phyloP scores from a whole-genome alignment of 2,888 invertebrate genomes.

The Scaptomyza caliginosa region DNA sequence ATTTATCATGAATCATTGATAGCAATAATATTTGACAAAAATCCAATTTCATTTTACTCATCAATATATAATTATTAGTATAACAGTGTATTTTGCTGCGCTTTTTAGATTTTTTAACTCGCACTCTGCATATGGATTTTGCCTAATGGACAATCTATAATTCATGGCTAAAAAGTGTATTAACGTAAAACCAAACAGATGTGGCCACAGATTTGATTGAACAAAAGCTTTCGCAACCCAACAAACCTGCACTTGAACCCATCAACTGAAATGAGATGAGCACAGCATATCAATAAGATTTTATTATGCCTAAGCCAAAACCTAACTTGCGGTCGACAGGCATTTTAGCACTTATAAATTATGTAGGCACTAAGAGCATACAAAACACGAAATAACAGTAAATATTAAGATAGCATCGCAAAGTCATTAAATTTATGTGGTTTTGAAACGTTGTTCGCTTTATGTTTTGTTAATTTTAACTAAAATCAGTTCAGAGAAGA shows the following conservation, averaged over 20 bases:
- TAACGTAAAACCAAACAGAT: slow-evolving; percentile 34
- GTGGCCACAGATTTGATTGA: slow-evolving; percentile 31
- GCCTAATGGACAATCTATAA: slow-evolving; percentile 44
- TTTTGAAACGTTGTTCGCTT: too few species aligned
- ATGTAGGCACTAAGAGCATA: slow-evolving; percentile 45
- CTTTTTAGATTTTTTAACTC: neutral
- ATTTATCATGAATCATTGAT: neutral
- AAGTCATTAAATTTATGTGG: too few species aligned
- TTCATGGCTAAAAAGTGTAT: slow-evolving; percentile 30
- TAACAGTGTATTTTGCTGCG: too few species aligned
- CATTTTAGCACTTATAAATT: slow-evolving; percentile 50
- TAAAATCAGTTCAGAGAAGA: too few species aligned
- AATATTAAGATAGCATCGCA: too few species aligned
- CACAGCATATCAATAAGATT: slow-evolving; percentile 3
- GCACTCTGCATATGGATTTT: slow-evolving; percentile 4
- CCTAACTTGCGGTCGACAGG: neutral
- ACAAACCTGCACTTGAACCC: slow-evolving; percentile 2
- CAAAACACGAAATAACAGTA: neutral
- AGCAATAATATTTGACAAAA: neutral
- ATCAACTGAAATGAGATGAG: slow-evolving; percentile 4
- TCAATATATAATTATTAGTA: neutral
- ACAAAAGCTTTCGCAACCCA: slow-evolving; percentile 8
- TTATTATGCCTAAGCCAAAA: neutral
- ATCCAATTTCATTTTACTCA: neutral
- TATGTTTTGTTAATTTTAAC: too few species aligned